Evolutionary conservation across 2,888 invertebrate species (phyloP).

Genomic region (Anarsia innoxiella): DNA sequence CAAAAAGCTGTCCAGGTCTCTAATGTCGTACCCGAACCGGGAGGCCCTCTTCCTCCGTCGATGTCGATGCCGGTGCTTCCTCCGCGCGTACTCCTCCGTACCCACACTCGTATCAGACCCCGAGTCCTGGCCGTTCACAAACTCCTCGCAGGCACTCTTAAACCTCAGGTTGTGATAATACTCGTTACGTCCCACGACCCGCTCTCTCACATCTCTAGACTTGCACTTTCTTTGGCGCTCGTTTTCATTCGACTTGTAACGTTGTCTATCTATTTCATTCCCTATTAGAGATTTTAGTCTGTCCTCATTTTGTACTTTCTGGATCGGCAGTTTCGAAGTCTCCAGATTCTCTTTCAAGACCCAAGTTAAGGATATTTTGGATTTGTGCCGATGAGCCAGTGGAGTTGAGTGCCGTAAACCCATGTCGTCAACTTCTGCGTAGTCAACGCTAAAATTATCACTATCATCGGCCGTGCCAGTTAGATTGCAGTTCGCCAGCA

Average conservation of each 20-base stretch:
- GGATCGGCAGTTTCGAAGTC: conserved; percentile 37
- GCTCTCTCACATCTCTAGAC: conserved; percentile 35
- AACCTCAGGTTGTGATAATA: conserved; percentile 66
- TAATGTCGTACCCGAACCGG: conserved; percentile 85
- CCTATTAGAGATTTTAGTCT: conserved; percentile 27
- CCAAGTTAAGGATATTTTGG: conserved; percentile 85
- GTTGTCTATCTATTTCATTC: conserved; percentile 31
- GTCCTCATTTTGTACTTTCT: conserved; percentile 29
- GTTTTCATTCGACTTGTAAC: conserved; percentile 37
- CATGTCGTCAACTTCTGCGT: conserved; percentile 65
- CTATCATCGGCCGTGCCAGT: conserved; percentile 30
- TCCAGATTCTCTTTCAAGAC: conserved; percentile 80
- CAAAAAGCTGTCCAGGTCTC: conserved; percentile 85
- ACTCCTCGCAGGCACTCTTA: conserved; percentile 60
- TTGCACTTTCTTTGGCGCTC: conserved; percentile 48
- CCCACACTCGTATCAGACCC: conserved; percentile 52
- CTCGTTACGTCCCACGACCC: conserved; percentile 61
- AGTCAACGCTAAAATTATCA: conserved; percentile 43
- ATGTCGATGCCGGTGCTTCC: conserved; percentile 66
- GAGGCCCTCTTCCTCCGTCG: conserved; percentile 52
- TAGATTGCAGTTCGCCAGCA: conserved; percentile 56
- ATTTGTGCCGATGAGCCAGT: conserved; percentile 58
- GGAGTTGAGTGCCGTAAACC: conserved; percentile 69
- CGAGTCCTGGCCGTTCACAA: conserved; percentile 45
- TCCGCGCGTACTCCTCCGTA: conserved; percentile 57